Evolutionary conservation across 2,888 invertebrate species (phyloP).

Genomic region (Coelogynopora nodosa): DNA sequence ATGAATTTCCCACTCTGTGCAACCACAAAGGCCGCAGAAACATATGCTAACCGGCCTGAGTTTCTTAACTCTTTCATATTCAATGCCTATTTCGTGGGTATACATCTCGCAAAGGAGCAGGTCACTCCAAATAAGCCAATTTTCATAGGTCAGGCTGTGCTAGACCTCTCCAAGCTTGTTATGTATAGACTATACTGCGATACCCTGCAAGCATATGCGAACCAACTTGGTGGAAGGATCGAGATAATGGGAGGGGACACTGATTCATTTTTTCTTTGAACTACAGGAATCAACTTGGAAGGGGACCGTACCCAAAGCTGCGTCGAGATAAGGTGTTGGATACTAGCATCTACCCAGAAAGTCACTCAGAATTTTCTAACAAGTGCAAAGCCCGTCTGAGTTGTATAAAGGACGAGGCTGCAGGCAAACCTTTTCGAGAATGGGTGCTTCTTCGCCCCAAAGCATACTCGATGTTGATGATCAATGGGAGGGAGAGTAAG

Average conservation of each 20-base stretch:
- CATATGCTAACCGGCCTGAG: not conserved
- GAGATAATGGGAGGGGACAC: not conserved
- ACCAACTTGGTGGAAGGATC: not conserved
- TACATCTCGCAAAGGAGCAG: not conserved
- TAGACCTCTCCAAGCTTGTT: not conserved
- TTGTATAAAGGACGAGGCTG: not conserved
- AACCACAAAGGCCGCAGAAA: too few relatives aligned
- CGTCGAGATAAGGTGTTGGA: not conserved
- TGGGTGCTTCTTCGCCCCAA: not conserved
- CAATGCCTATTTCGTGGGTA: not conserved
- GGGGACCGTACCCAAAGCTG: not conserved
- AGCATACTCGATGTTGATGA: not conserved
- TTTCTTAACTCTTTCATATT: not conserved
- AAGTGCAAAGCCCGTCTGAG: not conserved
- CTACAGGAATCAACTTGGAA: not conserved
- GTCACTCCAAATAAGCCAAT: not conserved
- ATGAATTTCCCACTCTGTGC: too few relatives aligned
- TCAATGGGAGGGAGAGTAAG: not conserved
- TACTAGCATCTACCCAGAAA: not conserved
- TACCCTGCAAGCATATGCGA: not conserved
- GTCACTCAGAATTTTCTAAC: not conserved
- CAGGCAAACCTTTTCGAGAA: not conserved
- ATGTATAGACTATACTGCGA: not conserved
- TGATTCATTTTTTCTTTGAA: not conserved
- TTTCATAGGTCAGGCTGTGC: not conserved